A percentile compares a stretch with the other conserved stretches of the same genome.
Conservation (phyloP, 2,113 vertebrate genomes). For the Leuciscus idus region DNA sequence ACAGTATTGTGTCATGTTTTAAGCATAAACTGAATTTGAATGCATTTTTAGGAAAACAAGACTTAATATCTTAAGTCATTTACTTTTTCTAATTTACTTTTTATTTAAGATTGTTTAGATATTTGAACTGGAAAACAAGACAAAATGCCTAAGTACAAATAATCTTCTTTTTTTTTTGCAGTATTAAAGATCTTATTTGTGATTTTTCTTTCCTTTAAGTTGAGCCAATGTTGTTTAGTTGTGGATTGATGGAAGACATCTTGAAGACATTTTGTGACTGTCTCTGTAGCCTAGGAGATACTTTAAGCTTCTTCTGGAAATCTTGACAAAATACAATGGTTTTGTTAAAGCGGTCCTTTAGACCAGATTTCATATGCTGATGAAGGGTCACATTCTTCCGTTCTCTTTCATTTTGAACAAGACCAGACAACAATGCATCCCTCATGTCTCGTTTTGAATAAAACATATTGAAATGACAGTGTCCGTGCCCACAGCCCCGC, state of each 20-base stretch:
- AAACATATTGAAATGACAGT: slow-evolving; percentile 46
- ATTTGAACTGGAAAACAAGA: background rate
- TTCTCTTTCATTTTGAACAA: slow-evolving; percentile 41
- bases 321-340: slow-evolving; percentile 37
- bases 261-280: slow-evolving; percentile 31
- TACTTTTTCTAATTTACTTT: background rate
- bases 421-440: slow-evolving; percentile 45
- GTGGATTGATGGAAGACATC: slow-evolving; percentile 16
- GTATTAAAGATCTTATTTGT: background rate
- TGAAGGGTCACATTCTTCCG: slow-evolving; percentile 45
- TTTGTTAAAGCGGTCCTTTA: slow-evolving; percentile 46
- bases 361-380: slow-evolving; percentile 41
- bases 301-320: slow-evolving; percentile 40
- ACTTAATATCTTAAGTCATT: background rate
- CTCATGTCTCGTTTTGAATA: slow-evolving; percentile 52
- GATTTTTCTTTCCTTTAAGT: background rate
- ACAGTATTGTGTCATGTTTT: background rate
- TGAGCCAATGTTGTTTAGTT: slow-evolving; percentile 13
- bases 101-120: background rate
- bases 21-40: background rate
- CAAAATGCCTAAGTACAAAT: background rate
- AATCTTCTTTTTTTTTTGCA: background rate
- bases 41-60: background rate
- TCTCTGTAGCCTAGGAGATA: slow-evolving; percentile 22
- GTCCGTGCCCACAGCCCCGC: slow-evolving; percentile 29